Conservation (phyloP, 2,113 vertebrate species). For the Scatophagus argus region DNA sequence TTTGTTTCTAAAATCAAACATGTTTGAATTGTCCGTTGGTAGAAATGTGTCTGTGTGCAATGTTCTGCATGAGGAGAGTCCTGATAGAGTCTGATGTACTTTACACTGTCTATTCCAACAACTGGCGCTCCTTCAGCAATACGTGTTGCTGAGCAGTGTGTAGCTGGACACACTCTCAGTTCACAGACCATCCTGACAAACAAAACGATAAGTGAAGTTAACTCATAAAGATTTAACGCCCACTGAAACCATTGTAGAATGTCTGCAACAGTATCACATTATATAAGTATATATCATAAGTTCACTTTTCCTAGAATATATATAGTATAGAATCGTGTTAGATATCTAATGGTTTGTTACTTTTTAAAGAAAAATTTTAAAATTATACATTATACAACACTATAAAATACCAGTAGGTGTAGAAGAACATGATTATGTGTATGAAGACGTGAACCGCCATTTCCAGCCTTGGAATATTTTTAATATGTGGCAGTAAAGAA, state of each 20-base stretch:
- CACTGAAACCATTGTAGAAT: not conserved
- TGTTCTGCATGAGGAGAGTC: not conserved
- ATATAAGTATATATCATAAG: no score
- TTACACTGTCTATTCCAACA: not conserved
- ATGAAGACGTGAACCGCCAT: no score
- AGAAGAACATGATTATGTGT: no score
- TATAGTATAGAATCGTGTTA: no score
- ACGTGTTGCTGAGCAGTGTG: not conserved
- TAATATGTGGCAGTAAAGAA: no score
- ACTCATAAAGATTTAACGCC: not conserved
- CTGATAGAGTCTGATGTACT: not conserved
- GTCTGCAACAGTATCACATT: conserved; percentile 6
- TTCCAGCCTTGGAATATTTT: no score
- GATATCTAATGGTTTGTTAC: no score
- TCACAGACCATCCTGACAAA: not conserved
- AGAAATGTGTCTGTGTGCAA: not conserved
- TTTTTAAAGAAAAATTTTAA: no score
- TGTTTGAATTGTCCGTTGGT: conserved; percentile 13
- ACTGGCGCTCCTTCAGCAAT: not conserved
- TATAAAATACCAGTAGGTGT: no score
- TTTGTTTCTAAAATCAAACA: conserved; percentile 46
- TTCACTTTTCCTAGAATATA: no score
- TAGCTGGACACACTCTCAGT: not conserved
- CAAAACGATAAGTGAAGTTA: conserved; percentile 46
- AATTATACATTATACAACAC: no score